Conservation (phyloP, 2,797 vertebrate species). For the Hippoglossus hippoglossus region DNA sequence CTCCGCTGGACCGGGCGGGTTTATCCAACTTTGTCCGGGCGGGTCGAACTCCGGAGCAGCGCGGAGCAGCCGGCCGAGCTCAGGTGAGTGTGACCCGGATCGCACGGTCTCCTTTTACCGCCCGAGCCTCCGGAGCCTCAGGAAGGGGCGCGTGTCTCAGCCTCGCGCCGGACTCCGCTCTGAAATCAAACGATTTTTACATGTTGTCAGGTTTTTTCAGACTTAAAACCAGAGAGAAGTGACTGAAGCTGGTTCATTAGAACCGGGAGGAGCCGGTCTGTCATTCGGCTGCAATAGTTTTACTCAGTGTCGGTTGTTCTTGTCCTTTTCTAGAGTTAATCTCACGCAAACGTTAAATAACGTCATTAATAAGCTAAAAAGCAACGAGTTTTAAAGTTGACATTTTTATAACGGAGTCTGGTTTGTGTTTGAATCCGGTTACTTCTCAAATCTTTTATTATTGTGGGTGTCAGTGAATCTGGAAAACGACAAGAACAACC, state of each 20-base stretch:
- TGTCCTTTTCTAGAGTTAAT: background rate
- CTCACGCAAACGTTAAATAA: background rate
- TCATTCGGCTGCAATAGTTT: background rate
- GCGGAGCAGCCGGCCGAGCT: conserved; percentile 21
- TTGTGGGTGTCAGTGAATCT: background rate
- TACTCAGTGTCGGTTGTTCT: background rate
- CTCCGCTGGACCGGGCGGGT: conserved; percentile 17
- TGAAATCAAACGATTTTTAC: background rate
- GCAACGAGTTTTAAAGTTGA: conserved; percentile 29
- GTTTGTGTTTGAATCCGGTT: background rate
- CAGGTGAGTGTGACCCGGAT: conserved; percentile 61
- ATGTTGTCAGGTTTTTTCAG: rapidly evolving
- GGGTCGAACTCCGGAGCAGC: conserved; percentile 20
- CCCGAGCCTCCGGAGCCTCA: conserved; percentile 23
- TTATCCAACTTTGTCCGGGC: conserved; percentile 26
- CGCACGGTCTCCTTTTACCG: background rate
- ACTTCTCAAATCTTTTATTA: background rate
- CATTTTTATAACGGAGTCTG: background rate
- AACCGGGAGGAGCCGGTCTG: rapidly evolving
- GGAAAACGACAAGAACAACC: no score
- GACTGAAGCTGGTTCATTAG: rapidly evolving
- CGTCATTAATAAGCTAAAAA: background rate
- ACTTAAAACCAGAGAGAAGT: rapidly evolving
- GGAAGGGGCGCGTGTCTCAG: conserved; percentile 60
- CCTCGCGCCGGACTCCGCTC: conserved; percentile 25